A percentile compares a stretch with the other conserved stretches of the same genome.
phyloP scores from a whole-genome alignment of 2,888 invertebrate genomes.

The Pachydiplax longipennis region DNA sequence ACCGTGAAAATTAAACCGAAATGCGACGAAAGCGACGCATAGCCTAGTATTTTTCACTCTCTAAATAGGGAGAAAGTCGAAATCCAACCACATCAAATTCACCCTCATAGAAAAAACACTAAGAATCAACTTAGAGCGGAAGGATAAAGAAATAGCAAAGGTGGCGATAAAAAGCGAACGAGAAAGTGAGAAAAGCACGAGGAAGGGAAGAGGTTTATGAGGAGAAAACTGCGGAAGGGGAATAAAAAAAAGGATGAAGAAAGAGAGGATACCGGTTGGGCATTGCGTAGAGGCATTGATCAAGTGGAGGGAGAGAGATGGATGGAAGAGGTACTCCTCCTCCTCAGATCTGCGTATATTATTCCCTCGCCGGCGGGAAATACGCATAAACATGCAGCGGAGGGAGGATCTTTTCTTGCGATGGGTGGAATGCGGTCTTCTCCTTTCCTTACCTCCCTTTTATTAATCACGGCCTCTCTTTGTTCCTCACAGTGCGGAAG shows the following conservation, averaged over 20 bases:
- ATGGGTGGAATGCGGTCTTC: not conserved
- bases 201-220: not conserved
- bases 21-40: too few relatives aligned
- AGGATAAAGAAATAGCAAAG: not conserved
- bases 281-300: constrained; percentile 19
- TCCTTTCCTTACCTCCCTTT: too few relatives aligned
- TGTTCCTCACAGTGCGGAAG: too few relatives aligned
- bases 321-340: not conserved
- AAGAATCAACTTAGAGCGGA: not conserved
- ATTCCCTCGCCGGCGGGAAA: constrained; percentile 18
- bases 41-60: too few relatives aligned
- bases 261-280: constrained; percentile 27
- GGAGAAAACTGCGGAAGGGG: not conserved
- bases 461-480: too few relatives aligned
- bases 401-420: not conserved
- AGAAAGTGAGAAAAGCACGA: not conserved
- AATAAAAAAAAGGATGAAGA: not conserved
- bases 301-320: not conserved
- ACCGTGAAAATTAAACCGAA: too few relatives aligned
- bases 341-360: not conserved
- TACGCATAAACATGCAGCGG: not conserved
- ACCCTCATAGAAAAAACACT: not conserved
- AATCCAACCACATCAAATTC: too few relatives aligned
- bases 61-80: not conserved
- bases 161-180: not conserved